Conservation (phyloP, 2,113 vertebrate genomes). For the Thamnophis sirtalis region DNA sequence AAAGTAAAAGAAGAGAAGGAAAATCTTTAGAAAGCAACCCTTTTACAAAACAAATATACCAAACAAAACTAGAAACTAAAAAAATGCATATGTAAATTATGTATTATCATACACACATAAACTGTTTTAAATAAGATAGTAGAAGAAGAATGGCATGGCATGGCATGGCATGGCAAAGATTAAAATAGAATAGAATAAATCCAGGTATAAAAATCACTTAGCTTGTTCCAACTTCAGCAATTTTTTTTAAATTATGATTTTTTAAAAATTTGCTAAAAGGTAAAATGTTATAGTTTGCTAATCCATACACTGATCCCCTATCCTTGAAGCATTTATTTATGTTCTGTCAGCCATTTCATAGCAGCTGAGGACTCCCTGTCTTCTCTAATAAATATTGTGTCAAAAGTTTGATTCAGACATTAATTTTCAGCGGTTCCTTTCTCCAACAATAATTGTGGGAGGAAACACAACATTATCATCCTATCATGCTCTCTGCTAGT, state of each 20-base stretch:
- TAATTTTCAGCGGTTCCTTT: not conserved
- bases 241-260: not conserved
- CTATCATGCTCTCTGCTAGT: not conserved
- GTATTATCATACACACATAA: not conserved
- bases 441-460: not conserved
- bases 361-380: not conserved
- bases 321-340: not conserved
- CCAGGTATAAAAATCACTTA: not conserved
- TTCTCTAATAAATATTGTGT: not conserved
- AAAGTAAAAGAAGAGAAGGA: not conserved
- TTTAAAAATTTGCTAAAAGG: not conserved
- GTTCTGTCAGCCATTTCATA: not conserved
- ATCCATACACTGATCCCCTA: not conserved
- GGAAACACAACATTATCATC: not conserved
- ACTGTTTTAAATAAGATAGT: not conserved
- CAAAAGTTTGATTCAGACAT: not conserved
- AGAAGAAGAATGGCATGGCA: not conserved
- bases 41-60: not conserved
- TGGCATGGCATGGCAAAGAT: not conserved
- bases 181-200: not conserved
- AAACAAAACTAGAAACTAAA: not conserved
- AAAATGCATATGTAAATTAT: not conserved
- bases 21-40: not conserved
- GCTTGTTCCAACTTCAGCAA: not conserved
- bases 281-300: not conserved